Evolutionary conservation across 2,888 invertebrate species (phyloP).

Genomic region (Spisula subtruncata): DNA sequence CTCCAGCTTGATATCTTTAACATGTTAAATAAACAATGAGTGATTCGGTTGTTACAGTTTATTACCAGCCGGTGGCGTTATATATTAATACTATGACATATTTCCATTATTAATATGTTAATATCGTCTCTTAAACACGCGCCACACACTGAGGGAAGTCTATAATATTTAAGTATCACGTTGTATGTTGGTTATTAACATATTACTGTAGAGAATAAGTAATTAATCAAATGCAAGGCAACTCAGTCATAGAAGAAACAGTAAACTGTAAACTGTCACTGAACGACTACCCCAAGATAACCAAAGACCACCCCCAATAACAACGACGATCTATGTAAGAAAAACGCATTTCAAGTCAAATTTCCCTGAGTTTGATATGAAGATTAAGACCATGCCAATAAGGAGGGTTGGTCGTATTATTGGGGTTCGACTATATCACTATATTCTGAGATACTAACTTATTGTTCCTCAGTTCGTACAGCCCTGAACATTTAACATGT

Average conservation of each 20-base stretch:
- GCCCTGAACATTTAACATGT: no score
- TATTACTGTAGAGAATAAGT: background rate
- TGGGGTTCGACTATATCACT: no score
- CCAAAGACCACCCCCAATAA: no score
- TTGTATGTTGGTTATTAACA: background rate
- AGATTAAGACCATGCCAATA: no score
- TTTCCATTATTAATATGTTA: background rate
- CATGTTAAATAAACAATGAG: slow-evolving; percentile 21
- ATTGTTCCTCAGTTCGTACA: no score
- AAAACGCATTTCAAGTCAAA: no score
- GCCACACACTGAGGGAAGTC: background rate
- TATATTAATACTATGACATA: slow-evolving; percentile 9
- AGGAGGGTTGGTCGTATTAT: no score
- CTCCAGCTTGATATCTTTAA: background rate
- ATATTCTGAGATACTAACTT: no score
- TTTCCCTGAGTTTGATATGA: no score
- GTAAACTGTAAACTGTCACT: background rate
- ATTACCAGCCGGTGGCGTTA: background rate
- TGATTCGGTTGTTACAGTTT: background rate
- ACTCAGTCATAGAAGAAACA: background rate
- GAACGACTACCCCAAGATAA: no score
- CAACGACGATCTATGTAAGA: no score
- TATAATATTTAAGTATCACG: background rate
- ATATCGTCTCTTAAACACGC: background rate
- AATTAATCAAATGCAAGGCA: background rate